These are phyloP conservation scores for Megaustenia siamemsis DNA, from an alignment of 2,888 invertebrate species.

Conservation along the genomic window DNA sequence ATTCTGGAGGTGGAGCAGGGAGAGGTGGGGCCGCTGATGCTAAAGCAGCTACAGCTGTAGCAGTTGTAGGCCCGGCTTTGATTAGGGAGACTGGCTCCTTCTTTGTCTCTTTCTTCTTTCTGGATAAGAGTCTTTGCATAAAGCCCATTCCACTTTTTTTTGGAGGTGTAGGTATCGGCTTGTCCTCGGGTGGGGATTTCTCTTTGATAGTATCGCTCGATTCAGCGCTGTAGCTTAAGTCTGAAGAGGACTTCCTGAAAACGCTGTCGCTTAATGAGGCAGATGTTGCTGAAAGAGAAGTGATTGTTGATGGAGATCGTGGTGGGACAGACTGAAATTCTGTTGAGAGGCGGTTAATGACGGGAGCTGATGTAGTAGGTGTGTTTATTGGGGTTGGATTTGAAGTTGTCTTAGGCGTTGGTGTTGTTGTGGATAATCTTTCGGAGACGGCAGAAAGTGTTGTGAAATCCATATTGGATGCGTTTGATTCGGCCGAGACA, in stretches of 20 bases:
- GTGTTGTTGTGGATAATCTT: background rate
- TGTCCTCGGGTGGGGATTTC: conserved; percentile 11
- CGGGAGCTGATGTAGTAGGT: background rate
- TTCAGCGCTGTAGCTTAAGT: conserved; percentile 23
- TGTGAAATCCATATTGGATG: conserved; percentile 45
- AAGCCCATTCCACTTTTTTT: conserved; percentile 64
- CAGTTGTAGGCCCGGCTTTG: conserved; percentile 60
- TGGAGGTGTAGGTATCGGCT: conserved; percentile 7
- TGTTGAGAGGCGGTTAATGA: background rate
- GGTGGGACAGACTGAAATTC: background rate
- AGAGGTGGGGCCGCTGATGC: conserved; percentile 42
- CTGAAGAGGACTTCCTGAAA: conserved; percentile 37
- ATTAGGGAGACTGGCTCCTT: conserved; percentile 57
- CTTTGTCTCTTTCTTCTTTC: conserved; percentile 66
- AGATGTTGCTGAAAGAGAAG: conserved; percentile 22
- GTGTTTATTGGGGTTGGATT: too few relatives aligned
- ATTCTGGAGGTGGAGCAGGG: conserved; percentile 32
- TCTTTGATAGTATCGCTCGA: conserved; percentile 41
- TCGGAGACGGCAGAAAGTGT: background rate
- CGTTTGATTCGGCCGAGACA: conserved; percentile 53
- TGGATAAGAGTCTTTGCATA: conserved; percentile 73
- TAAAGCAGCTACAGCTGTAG: conserved; percentile 54
- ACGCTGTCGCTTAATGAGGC: conserved; percentile 59
- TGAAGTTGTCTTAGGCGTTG: background rate
- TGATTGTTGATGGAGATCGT: conserved; percentile 11